Conservation (phyloP, 2,888 invertebrate species). For the Bombyx huttoni region DNA sequence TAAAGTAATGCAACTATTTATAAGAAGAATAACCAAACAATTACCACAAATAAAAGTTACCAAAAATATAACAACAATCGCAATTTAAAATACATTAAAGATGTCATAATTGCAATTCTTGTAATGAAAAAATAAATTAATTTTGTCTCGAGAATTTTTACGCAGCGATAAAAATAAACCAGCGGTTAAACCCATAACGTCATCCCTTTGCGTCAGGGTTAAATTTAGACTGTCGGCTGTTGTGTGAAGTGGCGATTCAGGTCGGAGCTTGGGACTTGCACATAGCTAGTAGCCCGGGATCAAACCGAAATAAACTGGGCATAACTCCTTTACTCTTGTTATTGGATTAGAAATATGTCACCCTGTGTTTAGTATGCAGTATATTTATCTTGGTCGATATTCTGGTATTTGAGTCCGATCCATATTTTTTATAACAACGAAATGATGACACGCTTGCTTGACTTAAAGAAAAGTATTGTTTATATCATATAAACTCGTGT, state of each 20-base stretch:
- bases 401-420: no score
- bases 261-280: slow-evolving; percentile 30
- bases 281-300: slow-evolving; percentile 3
- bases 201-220: slow-evolving; percentile 38
- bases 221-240: slow-evolving; percentile 36
- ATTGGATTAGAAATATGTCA: background rate
- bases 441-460: no score
- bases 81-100: background rate
- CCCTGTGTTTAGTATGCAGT: background rate
- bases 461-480: no score
- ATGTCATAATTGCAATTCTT: slow-evolving; percentile 7
- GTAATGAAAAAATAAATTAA: slow-evolving; percentile 10
- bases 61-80: background rate
- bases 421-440: no score
- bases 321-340: background rate
- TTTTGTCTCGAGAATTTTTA: slow-evolving; percentile 9
- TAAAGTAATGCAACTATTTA: no score
- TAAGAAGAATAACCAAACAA: background rate
- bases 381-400: no score
- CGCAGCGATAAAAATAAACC: slow-evolving; percentile 31
- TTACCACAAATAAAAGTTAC: background rate
- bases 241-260: slow-evolving; percentile 40
- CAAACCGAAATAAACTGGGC: slow-evolving; percentile 5
- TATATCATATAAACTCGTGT: no score
- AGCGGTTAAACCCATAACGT: slow-evolving; percentile 26